These are phyloP conservation scores for Conger conger DNA, from an alignment of 2,113 vertebrate species.

Conservation along the genomic window DNA sequence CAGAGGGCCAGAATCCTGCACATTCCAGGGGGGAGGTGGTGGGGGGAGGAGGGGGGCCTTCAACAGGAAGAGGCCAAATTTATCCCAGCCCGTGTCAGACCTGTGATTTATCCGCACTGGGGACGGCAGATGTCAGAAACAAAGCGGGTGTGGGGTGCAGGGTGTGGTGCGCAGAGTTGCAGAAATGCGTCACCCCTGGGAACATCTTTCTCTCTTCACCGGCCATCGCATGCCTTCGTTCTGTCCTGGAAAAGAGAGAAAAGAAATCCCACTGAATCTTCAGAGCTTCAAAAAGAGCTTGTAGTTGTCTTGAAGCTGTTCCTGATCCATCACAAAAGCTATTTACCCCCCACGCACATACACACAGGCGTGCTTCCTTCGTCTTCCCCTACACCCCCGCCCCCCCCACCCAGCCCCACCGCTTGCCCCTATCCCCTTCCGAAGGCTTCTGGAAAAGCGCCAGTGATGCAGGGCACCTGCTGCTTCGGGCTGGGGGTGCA, in stretches of 20 bases:
- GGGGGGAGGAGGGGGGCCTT: constrained; percentile 37
- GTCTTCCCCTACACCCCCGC: not conserved
- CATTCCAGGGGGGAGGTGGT: constrained; percentile 70
- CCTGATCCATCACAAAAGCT: not conserved
- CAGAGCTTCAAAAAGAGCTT: not conserved
- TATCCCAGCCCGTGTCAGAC: constrained; percentile 61
- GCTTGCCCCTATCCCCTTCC: not conserved
- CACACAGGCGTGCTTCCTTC: not conserved
- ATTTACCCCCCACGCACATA: not conserved
- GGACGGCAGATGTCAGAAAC: constrained; percentile 64
- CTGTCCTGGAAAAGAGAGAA: not conserved
- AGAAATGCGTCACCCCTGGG: constrained; percentile 22
- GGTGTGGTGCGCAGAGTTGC: constrained; percentile 11
- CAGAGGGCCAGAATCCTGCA: constrained; percentile 50
- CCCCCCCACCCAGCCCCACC: not conserved
- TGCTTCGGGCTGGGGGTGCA: constrained; percentile 27
- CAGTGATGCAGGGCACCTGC: constrained; percentile 53
- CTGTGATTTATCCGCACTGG: constrained; percentile 56
- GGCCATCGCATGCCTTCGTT: not conserved
- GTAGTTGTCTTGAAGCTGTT: not conserved
- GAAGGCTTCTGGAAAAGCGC: constrained; percentile 38
- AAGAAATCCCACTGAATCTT: not conserved
- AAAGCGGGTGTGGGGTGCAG: constrained; percentile 33
- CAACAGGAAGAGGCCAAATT: constrained; percentile 68
- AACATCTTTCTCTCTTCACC: constrained; percentile 15